phyloP scores from a whole-genome alignment of 2,888 invertebrate species.

The Mythimna loreyi region DNA sequence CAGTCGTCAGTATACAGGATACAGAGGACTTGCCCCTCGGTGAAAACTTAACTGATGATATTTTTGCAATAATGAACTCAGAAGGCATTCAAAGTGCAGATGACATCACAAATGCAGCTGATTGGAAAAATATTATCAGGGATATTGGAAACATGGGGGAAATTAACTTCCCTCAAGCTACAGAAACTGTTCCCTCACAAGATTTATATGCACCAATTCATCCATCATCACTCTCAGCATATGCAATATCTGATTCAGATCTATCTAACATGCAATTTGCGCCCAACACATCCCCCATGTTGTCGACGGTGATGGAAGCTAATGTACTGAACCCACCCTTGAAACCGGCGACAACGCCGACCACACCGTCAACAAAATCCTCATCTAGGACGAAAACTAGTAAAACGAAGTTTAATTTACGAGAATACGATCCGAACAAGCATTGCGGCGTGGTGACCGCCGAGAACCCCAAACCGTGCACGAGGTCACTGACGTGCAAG shows the following conservation, averaged over 20 bases:
- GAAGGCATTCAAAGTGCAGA: slow-evolving; percentile 89
- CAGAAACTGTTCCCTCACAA: slow-evolving; percentile 77
- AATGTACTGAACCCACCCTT: slow-evolving; percentile 56
- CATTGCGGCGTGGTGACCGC: slow-evolving; percentile 95
- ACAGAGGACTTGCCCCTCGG: slow-evolving; percentile 87
- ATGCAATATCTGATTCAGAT: slow-evolving; percentile 80
- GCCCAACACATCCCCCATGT: slow-evolving; percentile 78
- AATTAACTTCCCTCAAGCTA: slow-evolving; percentile 83
- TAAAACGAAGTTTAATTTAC: slow-evolving; percentile 87
- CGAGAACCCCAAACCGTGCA: slow-evolving; percentile 94
- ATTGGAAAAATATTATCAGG: slow-evolving; percentile 89
- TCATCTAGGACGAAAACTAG: slow-evolving; percentile 78
- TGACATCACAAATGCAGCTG: slow-evolving; percentile 86
- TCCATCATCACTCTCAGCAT: slow-evolving; percentile 75
- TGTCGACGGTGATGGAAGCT: slow-evolving; percentile 74
- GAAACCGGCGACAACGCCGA: slow-evolving; percentile 69
- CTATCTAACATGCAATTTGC: slow-evolving; percentile 83
- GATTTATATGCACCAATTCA: slow-evolving; percentile 80
- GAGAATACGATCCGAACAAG: slow-evolving; percentile 95
- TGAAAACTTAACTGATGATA: slow-evolving; percentile 87
- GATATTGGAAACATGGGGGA: slow-evolving; percentile 89
- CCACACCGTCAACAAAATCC: slow-evolving; percentile 75
- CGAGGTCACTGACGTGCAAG: slow-evolving; percentile 94
- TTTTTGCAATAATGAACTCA: slow-evolving; percentile 89
- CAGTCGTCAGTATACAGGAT: slow-evolving; percentile 89